Base-by-base conservation (phyloP, 2,888 invertebrate species). In the Thymelicus acteon region DNA sequence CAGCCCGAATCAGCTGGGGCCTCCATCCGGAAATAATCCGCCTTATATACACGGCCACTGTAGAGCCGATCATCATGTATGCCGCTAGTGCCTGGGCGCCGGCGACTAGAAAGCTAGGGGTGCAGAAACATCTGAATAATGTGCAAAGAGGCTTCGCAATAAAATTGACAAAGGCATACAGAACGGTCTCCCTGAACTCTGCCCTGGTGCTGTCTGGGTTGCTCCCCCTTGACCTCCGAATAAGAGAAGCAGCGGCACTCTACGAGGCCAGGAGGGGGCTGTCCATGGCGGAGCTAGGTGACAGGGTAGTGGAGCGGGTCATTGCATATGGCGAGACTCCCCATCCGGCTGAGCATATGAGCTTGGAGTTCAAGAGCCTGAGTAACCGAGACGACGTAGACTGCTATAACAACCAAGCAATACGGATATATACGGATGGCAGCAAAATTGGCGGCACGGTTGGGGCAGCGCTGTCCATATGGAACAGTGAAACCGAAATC, bases 71-170 rank as follows among this genome's bases (percentile, higher is more conserved):
- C 4, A 65, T 65, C 2, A 3, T 40, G 31, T 64, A 64, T 15
- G 64, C 64, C 2, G 52, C 64, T 1, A 40, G 64, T 2, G 64
- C 12, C 5, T 64, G 64, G 64, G 52, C 64, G 4, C 40, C 52
- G 7, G 64, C 64, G 4, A 5, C 54, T 1, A 31, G 15, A 0
- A 64, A 64, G 12, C 6, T 64, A 24, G 39, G 40, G 2, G 24
- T 54, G 3, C 24, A 54, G 12, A 19, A 40, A 40, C 39, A 39
- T 0, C 5, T 64, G 0, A 40, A 64, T 24, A 24, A 37, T 0
- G 24, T 64, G 7, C 64, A 64, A n/a, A 12, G 64, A 24, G 64
- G 64, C 0, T 52, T 65, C 2, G 44, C 52, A 31, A 31, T 65
- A 0, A 31, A 31, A 3, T 3, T 31, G 31, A 15, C 12, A 0